Conservation (phyloP, 2,797 vertebrate species). For the Diplodus puntazzo region DNA sequence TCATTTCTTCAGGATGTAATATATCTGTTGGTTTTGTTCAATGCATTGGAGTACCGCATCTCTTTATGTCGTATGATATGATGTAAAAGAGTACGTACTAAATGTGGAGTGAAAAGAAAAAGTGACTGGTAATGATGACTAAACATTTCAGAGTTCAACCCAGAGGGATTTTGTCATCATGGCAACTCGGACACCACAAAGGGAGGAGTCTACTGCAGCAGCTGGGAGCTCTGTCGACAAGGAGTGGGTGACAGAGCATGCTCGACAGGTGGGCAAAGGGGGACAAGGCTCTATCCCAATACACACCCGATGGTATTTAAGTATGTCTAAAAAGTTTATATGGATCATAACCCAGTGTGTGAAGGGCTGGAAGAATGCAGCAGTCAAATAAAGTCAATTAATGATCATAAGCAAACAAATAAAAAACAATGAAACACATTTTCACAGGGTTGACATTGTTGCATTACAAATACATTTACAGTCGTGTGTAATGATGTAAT, state of each 20-base stretch:
- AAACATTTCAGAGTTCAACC: constrained; percentile 85
- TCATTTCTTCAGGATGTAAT: background rate
- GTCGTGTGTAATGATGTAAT: background rate
- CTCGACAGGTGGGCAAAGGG: constrained; percentile 88
- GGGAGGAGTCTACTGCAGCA: constrained; percentile 59
- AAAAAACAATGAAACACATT: background rate
- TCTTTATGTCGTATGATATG: background rate
- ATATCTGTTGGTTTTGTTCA: background rate
- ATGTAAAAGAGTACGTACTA: background rate
- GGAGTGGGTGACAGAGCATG: constrained; percentile 93
- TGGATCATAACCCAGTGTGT: background rate
- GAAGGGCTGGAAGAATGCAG: background rate
- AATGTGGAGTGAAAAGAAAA: constrained; percentile 4
- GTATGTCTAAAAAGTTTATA: background rate
- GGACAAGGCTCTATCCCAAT: background rate
- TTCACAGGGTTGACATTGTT: background rate
- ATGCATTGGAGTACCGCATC: background rate
- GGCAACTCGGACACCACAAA: constrained; percentile 89
- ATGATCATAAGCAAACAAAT: background rate
- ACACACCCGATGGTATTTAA: background rate
- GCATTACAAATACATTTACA: background rate
- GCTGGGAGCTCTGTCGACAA: constrained; percentile 74
- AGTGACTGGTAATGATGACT: background rate
- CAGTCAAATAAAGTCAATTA: background rate
- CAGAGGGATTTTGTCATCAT: constrained; percentile 92